Base-by-base conservation (phyloP, 2,797 vertebrate genomes). In the Notolabrus celidotus region DNA sequence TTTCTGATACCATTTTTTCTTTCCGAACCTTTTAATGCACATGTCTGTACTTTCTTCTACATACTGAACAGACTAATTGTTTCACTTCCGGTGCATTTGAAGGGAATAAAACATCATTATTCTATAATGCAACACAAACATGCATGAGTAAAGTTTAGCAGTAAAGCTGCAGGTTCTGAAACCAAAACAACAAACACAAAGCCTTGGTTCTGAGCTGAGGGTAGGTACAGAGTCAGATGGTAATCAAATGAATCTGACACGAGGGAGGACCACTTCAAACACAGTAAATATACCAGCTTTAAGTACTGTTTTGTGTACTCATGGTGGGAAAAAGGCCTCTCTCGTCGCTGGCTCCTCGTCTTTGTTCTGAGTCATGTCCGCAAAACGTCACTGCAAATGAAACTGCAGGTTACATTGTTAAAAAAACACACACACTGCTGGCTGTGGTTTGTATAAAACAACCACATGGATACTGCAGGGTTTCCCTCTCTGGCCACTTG, bases 331-430 rank as follows among this genome's bases (percentile, higher is more conserved):
- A 49, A 61, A 41, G 20, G 19, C 47, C 22, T 47, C 45, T 22
- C 39, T 2, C 2, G 20, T 42, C 31, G 62, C 42, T 60, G 62
- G 29, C 25, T 56, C 50, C 4, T 11, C 10, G 17, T 73, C 27
- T 74, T 31, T 34, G 2, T 49, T 53, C 29, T 17, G 53, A 64
- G 41, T 10, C 43, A 15, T 38, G 53, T 68, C 53, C 38, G 66
- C 62, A 74, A 71, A 77, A 68, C 42, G 46, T 49, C 51, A 68
- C n/a, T 53, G 71, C 59, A 51, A 58, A 74, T 79, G 52, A 74
- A 86, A 75, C 64, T 75, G 41, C 45, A 81, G 47, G 41, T 38
- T 71, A 39, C 33, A 84, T 84, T 85, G 74, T 84, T 56, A n/a
- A 59, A 80, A 74, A 71, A 73, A 75, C n/a, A 55, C 23, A 39